These are phyloP conservation scores for Acleris laterana DNA, from an alignment of 2,888 invertebrate genomes.

Conservation along the genomic window DNA sequence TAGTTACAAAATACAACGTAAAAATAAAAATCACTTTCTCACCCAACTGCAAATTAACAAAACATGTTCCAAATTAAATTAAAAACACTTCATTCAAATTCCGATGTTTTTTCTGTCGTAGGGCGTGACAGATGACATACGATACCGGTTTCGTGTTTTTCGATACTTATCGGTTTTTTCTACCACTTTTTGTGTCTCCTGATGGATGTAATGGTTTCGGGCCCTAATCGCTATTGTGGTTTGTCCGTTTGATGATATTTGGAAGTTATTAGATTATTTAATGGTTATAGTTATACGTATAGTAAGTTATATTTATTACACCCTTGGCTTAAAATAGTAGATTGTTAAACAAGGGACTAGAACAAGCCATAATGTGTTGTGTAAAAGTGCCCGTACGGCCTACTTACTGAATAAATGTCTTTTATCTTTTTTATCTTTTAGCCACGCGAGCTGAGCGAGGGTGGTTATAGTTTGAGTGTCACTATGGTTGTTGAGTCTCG, in stretches of 20 bases:
- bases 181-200: conserved; percentile 10
- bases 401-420: no score
- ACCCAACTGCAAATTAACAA: not conserved
- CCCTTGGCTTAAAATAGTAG: no score
- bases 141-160: conserved; percentile 20
- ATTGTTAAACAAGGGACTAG: no score
- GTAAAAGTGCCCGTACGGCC: no score
- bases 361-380: no score
- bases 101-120: not conserved
- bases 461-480: no score
- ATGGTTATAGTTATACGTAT: conserved; percentile 1
- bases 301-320: no score
- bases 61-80: not conserved
- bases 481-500: no score
- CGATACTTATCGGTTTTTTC: conserved; percentile 28
- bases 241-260: conserved; percentile 11
- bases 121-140: conserved; percentile 5
- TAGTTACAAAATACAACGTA: no score
- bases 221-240: conserved; percentile 22
- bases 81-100: not conserved
- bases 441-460: no score
- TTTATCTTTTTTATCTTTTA: no score
- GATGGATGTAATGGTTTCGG: conserved; percentile 13
- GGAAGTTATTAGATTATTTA: conserved; percentile 22
- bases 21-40: no score